Conservation (phyloP, 2,797 vertebrate species). For the Hemitrygon akajei region DNA sequence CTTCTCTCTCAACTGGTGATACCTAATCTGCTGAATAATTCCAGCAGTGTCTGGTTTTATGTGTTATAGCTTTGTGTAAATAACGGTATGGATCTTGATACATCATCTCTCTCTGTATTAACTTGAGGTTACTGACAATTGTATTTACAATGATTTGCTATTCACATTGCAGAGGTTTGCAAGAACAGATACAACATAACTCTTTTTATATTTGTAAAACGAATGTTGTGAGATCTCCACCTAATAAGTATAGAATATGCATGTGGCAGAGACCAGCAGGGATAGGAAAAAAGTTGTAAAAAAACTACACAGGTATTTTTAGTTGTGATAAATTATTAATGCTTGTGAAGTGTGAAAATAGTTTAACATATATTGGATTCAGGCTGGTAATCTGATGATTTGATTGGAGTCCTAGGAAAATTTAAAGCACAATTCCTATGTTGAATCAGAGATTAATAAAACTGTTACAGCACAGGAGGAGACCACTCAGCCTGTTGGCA, state of each 20-base stretch:
- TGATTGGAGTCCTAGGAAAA: background rate
- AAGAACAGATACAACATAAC: too few relatives aligned
- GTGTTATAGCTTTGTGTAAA: too few relatives aligned
- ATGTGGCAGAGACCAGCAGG: background rate
- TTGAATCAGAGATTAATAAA: too few relatives aligned
- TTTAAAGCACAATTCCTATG: background rate
- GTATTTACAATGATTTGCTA: background rate
- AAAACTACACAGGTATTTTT: slow-evolving; percentile 2
- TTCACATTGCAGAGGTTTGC: background rate
- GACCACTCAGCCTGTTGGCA: too few relatives aligned
- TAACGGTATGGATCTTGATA: background rate
- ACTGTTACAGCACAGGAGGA: too few relatives aligned
- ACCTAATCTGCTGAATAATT: too few relatives aligned
- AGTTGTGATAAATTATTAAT: slow-evolving; percentile 22
- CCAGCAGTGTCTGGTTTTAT: too few relatives aligned
- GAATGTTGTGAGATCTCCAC: background rate
- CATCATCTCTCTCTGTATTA: background rate
- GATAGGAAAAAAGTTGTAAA: background rate
- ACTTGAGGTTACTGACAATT: too few relatives aligned
- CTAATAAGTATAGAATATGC: slow-evolving; percentile 8
- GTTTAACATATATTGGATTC: background rate
- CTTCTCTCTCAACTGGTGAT: too few relatives aligned
- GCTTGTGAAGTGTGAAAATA: slow-evolving; percentile 1
- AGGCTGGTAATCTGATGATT: background rate
- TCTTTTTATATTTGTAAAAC: background rate